These are phyloP conservation scores for Nothobranchius kuhntae DNA, from an alignment of 2,113 vertebrate species.

Conservation along the genomic window DNA sequence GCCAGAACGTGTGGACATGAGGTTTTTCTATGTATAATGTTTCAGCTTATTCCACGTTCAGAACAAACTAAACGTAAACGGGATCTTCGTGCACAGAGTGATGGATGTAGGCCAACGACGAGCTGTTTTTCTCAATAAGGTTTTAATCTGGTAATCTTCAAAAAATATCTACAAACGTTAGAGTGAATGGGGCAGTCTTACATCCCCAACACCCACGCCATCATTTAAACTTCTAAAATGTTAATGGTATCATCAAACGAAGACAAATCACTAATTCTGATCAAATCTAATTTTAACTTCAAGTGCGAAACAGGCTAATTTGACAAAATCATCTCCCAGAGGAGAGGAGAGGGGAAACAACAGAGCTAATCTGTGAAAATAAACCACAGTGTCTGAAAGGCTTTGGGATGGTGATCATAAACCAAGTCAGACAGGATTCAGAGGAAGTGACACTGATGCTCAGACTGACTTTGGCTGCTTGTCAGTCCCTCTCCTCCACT, in stretches of 20 bases:
- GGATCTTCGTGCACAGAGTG: neutral
- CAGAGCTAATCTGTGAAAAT: constrained; percentile 11
- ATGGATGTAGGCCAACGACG: neutral
- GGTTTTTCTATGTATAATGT: constrained; percentile 6
- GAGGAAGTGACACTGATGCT: constrained; percentile 38
- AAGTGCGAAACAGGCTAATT: constrained; percentile 13
- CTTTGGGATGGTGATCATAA: constrained; percentile 35
- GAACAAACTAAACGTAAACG: neutral
- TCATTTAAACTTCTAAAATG: constrained; percentile 15
- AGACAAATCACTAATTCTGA: constrained; percentile 5
- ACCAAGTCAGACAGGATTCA: constrained; percentile 23
- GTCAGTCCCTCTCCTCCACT: constrained; percentile 12
- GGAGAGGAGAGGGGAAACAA: constrained; percentile 28
- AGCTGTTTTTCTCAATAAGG: constrained; percentile 6
- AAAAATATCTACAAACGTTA: neutral
- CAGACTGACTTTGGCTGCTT: constrained; percentile 24
- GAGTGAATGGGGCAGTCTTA: neutral
- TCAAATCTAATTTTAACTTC: constrained; percentile 13
- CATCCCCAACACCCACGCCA: constrained; percentile 7
- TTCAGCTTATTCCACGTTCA: neutral
- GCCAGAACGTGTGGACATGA: constrained; percentile 19
- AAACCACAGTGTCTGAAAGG: constrained; percentile 24
- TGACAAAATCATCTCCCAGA: constrained; percentile 9
- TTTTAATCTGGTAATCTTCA: constrained; percentile 6
- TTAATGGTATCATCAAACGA: constrained; percentile 4